Evolutionary conservation across 37 sponge, comb jelly and placozoan genomes (phyloP), one percentile per base, ranked within the genome.

Genomic region (Lycopodina hypogea): DNA sequence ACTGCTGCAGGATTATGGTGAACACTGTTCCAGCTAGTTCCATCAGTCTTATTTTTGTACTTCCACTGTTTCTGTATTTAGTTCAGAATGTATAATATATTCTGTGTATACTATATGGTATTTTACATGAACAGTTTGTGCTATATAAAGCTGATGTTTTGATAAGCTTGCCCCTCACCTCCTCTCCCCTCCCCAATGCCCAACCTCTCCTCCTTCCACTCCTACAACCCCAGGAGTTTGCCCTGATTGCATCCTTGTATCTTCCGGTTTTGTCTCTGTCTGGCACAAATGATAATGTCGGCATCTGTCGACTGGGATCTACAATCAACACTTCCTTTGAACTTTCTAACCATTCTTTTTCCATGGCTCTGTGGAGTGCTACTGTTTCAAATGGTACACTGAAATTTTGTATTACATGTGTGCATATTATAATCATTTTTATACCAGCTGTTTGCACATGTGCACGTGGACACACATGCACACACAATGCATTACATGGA

Each of bases 221-320:
- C 48, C 4, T 9, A 45, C 48, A 45, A 4, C 4, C 56, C 30
- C 48, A 62, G 84, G 78, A 34, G 63, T 84, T 84, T 60, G 51
- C 78, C 4, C 71, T 84, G 36, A 57, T 42, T 42, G 71, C 61
- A 28, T 38, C 18, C 24, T 28, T 84, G 3, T n/a, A 29, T 33
- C 29, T 84, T 4, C 84, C 84, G 23, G 23, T 22, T 11, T 69
- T 84, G 32, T 19, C 38, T 3, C 42, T 84, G 3, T 77, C 71
- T 3, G 17, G 41, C 7, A 36, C 4, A 14, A 0, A 32, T 4
- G 22, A 56, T 7, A 69, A 77, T 23, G 55, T 84, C n/a, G 71
- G 78, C 4, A 68, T 57, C 15, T 60, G 76, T 53, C 76, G 67
- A 1, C 57, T 83, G 42, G 83, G 77, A 22, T 26, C 55, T 32